phyloP scores from a whole-genome alignment of 2,797 vertebrate genomes.

The Spea hammondii region DNA sequence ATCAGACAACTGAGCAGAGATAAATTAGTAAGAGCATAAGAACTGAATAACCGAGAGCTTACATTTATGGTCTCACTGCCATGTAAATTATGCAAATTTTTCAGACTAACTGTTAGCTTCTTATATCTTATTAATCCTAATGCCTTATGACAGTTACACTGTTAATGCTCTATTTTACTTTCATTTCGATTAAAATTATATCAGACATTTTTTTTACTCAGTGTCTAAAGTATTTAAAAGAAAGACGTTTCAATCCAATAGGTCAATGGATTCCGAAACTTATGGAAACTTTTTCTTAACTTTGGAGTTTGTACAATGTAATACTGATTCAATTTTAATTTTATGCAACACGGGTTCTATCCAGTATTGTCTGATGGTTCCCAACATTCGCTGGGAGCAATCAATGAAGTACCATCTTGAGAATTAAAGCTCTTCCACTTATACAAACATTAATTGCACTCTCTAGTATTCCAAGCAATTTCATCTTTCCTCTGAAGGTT shows the following conservation, averaged over 20 bases:
- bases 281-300: not conserved
- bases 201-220: conserved; percentile 30
- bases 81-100: conserved; percentile 63
- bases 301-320: too few relatives aligned
- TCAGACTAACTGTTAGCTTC: conserved; percentile 59
- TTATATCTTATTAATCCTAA: conserved; percentile 48
- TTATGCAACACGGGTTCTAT: too few relatives aligned
- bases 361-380: too few relatives aligned
- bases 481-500: too few relatives aligned
- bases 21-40: conserved; percentile 21
- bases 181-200: conserved; percentile 44
- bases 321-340: too few relatives aligned
- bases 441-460: too few relatives aligned
- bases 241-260: conserved; percentile 28
- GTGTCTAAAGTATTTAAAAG: conserved; percentile 37
- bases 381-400: too few relatives aligned
- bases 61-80: conserved; percentile 57
- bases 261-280: conserved; percentile 32
- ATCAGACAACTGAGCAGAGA: conserved; percentile 15
- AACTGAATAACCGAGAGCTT: conserved; percentile 56
- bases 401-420: too few relatives aligned
- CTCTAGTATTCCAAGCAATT: too few relatives aligned
- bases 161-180: conserved; percentile 44
- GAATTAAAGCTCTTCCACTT: too few relatives aligned
- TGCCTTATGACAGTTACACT: conserved; percentile 47